Conservation (phyloP, 2,797 vertebrate genomes). For the Hypotaenidia philippensis region DNA sequence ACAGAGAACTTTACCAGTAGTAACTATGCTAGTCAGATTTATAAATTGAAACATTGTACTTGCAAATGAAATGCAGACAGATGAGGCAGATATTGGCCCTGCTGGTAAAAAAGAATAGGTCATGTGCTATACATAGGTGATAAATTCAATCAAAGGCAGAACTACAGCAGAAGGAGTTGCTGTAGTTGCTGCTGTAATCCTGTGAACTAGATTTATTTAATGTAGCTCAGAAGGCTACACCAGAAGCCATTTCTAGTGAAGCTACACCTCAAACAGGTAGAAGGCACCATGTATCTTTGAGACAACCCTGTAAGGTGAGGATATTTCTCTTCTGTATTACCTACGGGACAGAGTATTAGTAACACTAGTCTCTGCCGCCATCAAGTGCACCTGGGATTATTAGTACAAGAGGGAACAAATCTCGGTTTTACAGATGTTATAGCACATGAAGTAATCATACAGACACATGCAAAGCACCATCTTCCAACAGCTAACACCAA, state of each 20-base stretch:
- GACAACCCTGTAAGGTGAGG: not conserved
- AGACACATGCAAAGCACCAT: not conserved
- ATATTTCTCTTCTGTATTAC: not conserved
- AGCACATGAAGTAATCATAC: not conserved
- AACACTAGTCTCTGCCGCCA: not conserved
- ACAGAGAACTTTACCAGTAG: not conserved
- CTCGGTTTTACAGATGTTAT: not conserved
- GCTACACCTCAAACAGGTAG: not conserved
- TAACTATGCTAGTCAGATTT: not conserved
- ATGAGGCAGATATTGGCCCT: not conserved
- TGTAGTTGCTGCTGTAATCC: not conserved
- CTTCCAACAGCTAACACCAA: conserved; percentile 1
- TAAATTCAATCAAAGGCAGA: not conserved
- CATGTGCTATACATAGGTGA: not conserved
- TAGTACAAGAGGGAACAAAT: not conserved
- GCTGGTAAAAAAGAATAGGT: not conserved
- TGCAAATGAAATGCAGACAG: not conserved
- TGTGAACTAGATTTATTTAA: not conserved
- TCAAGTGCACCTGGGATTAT: not conserved
- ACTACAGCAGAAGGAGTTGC: not conserved
- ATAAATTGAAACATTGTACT: rapidly evolving
- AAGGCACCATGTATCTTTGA: not conserved
- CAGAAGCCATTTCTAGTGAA: not conserved
- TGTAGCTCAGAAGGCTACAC: not conserved
- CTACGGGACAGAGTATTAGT: not conserved